phyloP scores from a whole-genome alignment of 2,888 invertebrate species.

The Blera fallax region DNA sequence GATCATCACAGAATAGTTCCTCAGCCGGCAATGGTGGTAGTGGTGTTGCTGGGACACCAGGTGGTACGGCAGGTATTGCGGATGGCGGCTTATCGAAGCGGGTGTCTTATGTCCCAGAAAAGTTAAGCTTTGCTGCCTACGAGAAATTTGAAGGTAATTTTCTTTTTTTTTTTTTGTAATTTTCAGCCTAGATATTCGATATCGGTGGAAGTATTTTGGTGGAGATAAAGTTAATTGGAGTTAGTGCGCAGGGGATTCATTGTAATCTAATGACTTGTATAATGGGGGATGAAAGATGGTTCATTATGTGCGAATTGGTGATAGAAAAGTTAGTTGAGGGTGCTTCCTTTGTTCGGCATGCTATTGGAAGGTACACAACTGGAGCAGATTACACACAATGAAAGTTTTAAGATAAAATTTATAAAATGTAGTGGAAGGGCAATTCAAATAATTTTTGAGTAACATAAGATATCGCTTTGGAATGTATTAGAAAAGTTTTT shows the following conservation, averaged over 20 bases:
- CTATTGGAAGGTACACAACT: neutral
- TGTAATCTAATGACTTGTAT: slow-evolving; percentile 59
- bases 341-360: neutral
- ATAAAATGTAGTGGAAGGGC: neutral
- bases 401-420: neutral
- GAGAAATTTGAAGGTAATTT: slow-evolving; percentile 95
- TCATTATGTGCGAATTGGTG: slow-evolving; percentile 52
- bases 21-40: slow-evolving; percentile 53
- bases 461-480: too few relatives aligned
- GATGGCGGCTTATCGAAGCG: slow-evolving; percentile 82
- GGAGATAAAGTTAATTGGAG: slow-evolving; percentile 26
- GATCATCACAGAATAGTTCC: slow-evolving; percentile 81
- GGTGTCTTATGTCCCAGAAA: slow-evolving; percentile 92
- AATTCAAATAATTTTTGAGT: too few relatives aligned
- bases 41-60: slow-evolving; percentile 50
- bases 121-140: slow-evolving; percentile 92
- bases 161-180: slow-evolving; percentile 39
- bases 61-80: slow-evolving; percentile 39
- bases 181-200: slow-evolving; percentile 62
- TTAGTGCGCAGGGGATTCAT: neutral
- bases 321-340: neutral
- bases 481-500: too few relatives aligned
- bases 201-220: slow-evolving; percentile 74
- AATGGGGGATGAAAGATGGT: slow-evolving; percentile 50
- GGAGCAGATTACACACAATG: neutral